Base-by-base conservation (phyloP, 2,113 vertebrate species). In the Rhinolophus ferrumequinum region DNA sequence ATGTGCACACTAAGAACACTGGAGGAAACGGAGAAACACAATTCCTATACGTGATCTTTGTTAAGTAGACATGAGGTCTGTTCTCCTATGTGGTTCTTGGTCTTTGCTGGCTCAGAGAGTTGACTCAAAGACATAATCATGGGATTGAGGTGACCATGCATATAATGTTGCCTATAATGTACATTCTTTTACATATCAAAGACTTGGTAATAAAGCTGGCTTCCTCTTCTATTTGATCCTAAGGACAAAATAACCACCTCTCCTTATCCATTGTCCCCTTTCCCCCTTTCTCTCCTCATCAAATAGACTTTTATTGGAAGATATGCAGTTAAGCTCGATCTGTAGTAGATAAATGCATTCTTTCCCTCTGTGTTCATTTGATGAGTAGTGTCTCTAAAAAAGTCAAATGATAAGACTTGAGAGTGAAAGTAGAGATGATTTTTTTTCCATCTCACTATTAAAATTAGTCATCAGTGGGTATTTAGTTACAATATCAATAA, bases 401-500 rank as follows among this genome's bases (percentile, higher is more conserved):
- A 82, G 26, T 50, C 52, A 67, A 72, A 67, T 81, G 44, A 91
- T 33, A 66, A 92, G 5, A 47, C 11, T 90, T 80, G 30, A 87
- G 33, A 70, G 18, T 84, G 21, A 21, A 90, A 90, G 19, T 47
- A 69, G 38, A 93, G 28, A 11, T 54, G 21, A 35, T 64, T 35
- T 69, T 90, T 90, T 73, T 58, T 5, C 30, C 11, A 62, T 54
- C 66, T 80, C 38, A 54, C 50, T 35, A 67, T 44, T 92, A 85
- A 94, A 84, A 95, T 75, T 69, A 38, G 3, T 14, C 35, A 28
- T 41, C 30, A 93, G 21, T 44, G n/a, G 6, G 5, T 79, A 66
- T 94, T 84, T 94, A 89, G 28, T 76, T 77, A 47, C 41, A 89
- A 80, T 80, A 10, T 56, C 73, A 96, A 60, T 67, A 85, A 91